phyloP scores from a whole-genome alignment of 2,113 vertebrate species.

The Upupa epops region DNA sequence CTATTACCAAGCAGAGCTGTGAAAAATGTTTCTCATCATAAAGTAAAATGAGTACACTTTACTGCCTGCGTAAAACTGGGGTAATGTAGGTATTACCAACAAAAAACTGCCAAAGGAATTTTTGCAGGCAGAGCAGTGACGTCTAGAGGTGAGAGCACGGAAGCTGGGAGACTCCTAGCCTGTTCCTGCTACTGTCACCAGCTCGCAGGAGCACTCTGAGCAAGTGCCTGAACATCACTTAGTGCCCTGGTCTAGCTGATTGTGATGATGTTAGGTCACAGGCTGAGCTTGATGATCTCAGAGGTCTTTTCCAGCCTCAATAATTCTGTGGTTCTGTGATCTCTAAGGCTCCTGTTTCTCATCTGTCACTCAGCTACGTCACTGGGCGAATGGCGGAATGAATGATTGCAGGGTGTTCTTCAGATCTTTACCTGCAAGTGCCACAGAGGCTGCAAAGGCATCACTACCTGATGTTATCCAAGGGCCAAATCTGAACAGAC shows the following conservation, averaged over 20 bases:
- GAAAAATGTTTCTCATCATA: not conserved
- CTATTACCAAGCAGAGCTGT: not conserved
- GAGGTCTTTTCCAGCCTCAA: no score
- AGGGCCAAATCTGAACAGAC: not conserved
- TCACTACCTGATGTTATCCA: not conserved
- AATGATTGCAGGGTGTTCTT: not conserved
- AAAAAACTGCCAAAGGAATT: not conserved
- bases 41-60: not conserved
- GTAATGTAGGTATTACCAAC: not conserved
- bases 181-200: not conserved
- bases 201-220: not conserved
- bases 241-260: no score
- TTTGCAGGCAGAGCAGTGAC: not conserved
- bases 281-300: no score
- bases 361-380: not conserved
- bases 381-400: fast-evolving
- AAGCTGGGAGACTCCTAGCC: not conserved
- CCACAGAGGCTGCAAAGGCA: not conserved
- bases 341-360: not conserved
- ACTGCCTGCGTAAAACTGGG: not conserved
- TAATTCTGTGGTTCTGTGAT: no score
- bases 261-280: no score
- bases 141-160: not conserved
- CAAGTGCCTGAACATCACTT: not conserved
- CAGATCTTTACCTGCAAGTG: not conserved